Percentiles rank a stretch among this genome's conserved stretches.
These are phyloP conservation scores for Synergus itoensis DNA, from an alignment of 2,888 invertebrate species.

Conservation along the genomic window DNA sequence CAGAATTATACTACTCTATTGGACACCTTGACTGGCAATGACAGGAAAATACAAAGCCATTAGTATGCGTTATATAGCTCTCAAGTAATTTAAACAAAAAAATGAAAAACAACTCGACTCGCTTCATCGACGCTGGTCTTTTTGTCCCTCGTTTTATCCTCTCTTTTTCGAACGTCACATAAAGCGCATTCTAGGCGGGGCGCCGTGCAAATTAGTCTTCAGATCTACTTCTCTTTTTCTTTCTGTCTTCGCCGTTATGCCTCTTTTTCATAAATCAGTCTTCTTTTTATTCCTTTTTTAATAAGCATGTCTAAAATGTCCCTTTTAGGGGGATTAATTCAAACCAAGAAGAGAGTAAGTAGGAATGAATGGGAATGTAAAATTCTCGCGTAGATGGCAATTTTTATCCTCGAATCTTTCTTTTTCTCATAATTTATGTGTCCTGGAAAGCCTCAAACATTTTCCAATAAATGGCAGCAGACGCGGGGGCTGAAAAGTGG, in stretches of 20 bases:
- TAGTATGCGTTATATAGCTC: conserved; percentile 57
- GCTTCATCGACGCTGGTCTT: conserved; percentile 10
- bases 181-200: conserved; percentile 32
- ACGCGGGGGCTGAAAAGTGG: not conserved
- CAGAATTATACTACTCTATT: not conserved
- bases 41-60: conserved; percentile 56
- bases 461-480: conserved; percentile 1
- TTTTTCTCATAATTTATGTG: conserved; percentile 12
- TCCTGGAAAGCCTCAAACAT: conserved; percentile 10
- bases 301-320: conserved; percentile 16
- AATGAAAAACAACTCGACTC: conserved; percentile 48
- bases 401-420: not conserved
- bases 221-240: conserved; percentile 6
- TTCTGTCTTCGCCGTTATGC: conserved; percentile 6
- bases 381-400: conserved; percentile 12
- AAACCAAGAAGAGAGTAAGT: not conserved
- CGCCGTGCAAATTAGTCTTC: conserved; percentile 19
- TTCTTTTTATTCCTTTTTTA: not conserved
- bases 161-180: conserved; percentile 13
- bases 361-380: conserved; percentile 6
- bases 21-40: not conserved
- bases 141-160: conserved; percentile 1
- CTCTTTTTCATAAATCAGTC: conserved; percentile 17
- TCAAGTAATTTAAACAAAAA: conserved; percentile 61
- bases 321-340: conserved; percentile 4